phyloP scores from a whole-genome alignment of 2,797 vertebrate genomes.

The Alectoris magna region DNA sequence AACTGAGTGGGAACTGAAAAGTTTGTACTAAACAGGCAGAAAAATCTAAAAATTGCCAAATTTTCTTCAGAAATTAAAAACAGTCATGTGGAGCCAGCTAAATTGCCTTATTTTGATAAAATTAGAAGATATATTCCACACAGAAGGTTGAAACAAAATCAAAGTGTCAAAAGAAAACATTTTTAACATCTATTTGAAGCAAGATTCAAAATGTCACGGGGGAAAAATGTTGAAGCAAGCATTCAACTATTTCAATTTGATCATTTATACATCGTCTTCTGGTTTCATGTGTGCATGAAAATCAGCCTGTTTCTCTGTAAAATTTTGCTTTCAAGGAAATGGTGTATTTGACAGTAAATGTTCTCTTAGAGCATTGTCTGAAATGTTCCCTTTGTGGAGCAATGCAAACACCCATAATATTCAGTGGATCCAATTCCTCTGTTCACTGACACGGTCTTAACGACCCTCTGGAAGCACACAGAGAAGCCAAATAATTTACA shows the following conservation, averaged over 20 bases:
- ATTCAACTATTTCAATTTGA: constrained; percentile 39
- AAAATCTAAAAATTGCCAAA: neutral
- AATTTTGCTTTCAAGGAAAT: neutral
- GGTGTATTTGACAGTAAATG: neutral
- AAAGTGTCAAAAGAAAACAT: constrained; percentile 69
- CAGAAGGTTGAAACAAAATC: constrained; percentile 54
- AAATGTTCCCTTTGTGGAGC: neutral
- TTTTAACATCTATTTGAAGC: constrained; percentile 36
- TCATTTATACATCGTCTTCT: neutral
- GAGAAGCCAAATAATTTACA: neutral
- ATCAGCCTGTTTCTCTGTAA: constrained; percentile 1
- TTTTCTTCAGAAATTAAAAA: neutral
- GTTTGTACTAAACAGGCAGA: neutral
- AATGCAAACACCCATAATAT: neutral
- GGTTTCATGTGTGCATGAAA: neutral
- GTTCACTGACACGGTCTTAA: neutral
- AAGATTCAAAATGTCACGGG: constrained; percentile 54
- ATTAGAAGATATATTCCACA: constrained; percentile 47
- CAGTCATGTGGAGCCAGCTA: neutral
- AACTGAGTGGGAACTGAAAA: neutral
- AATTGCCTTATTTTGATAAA: constrained; percentile 66
- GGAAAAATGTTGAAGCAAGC: constrained; percentile 54
- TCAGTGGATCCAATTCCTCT: neutral
- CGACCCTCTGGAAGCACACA: neutral
- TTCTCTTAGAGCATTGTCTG: neutral